These are phyloP conservation scores for Lucilia sericata DNA, from an alignment of 1,140 invertebrate species.

Conservation along the genomic window DNA sequence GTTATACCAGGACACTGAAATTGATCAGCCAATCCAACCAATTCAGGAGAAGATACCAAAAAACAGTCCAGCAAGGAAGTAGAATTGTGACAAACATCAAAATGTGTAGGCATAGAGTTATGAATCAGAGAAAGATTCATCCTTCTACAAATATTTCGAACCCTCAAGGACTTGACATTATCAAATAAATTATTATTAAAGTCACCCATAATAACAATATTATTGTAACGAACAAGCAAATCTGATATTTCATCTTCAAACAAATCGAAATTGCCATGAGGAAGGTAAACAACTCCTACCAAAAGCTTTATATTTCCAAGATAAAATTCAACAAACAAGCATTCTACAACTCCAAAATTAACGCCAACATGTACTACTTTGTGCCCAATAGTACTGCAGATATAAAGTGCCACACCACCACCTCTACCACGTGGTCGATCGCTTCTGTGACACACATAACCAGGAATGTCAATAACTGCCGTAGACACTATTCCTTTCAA, in stretches of 20 bases:
- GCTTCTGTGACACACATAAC: neutral
- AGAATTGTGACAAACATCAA: neutral
- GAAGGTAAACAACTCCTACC: neutral
- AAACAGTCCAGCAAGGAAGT: neutral
- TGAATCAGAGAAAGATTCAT: conserved; percentile 22
- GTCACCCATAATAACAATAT: conserved; percentile 15
- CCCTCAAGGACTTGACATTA: neutral
- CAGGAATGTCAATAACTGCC: neutral
- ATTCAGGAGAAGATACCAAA: neutral
- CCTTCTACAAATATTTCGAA: neutral
- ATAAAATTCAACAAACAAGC: neutral
- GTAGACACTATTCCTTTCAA: neutral
- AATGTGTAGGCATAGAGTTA: neutral
- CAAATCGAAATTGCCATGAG: neutral
- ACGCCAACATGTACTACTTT: neutral
- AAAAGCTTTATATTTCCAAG: neutral
- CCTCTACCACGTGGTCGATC: neutral
- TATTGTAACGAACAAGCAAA: neutral
- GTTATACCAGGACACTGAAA: conserved; percentile 14
- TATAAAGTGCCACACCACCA: neutral
- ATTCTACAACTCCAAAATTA: neutral
- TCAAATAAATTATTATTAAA: conserved; percentile 20
- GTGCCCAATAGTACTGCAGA: neutral
- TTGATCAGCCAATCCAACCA: neutral
- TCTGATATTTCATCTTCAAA: neutral